A percentile compares a stretch with the other conserved stretches of the same genome.
These are phyloP conservation scores for Dromiciops gliroides DNA, from an alignment of 2,113 vertebrate species.

Conservation along the genomic window DNA sequence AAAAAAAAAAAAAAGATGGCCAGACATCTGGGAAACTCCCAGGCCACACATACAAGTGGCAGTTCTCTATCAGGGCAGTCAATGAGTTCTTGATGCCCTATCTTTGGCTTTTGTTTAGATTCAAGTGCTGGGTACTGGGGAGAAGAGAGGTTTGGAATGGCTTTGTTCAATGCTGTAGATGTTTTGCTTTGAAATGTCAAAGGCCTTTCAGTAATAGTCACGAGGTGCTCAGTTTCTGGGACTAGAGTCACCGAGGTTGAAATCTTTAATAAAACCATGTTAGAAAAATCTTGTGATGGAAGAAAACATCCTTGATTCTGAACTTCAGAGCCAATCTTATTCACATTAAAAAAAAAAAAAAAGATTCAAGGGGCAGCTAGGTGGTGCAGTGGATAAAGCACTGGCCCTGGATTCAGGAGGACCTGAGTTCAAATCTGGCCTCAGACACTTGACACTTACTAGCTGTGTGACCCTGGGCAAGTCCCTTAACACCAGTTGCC, in stretches of 20 bases:
- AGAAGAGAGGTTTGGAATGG: conserved; percentile 11
- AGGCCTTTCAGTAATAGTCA: conserved; percentile 45
- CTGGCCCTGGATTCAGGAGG: too few species aligned
- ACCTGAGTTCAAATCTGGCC: too few species aligned
- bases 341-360: conserved; percentile 31
- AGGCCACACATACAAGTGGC: background rate
- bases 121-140: conserved; percentile 37
- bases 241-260: conserved; percentile 22
- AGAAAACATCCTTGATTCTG: conserved; percentile 33
- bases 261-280: conserved; percentile 49
- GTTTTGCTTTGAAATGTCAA: conserved; percentile 49
- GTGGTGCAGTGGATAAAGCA: too few species aligned
- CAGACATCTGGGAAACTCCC: background rate
- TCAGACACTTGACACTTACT: too few species aligned
- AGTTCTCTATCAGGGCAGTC: background rate
- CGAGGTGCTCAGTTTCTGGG: conserved; percentile 63
- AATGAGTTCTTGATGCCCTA: background rate
- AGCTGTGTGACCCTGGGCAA: too few species aligned
- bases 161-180: conserved; percentile 33
- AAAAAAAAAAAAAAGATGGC: too few species aligned
- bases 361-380: too few species aligned
- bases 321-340: conserved; percentile 55
- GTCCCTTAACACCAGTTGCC: too few species aligned
- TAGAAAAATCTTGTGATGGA: conserved; percentile 10
- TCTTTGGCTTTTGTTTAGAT: conserved; percentile 52